Conservation (phyloP, 2,797 vertebrate genomes). For the Rhabdomys pumilio region DNA sequence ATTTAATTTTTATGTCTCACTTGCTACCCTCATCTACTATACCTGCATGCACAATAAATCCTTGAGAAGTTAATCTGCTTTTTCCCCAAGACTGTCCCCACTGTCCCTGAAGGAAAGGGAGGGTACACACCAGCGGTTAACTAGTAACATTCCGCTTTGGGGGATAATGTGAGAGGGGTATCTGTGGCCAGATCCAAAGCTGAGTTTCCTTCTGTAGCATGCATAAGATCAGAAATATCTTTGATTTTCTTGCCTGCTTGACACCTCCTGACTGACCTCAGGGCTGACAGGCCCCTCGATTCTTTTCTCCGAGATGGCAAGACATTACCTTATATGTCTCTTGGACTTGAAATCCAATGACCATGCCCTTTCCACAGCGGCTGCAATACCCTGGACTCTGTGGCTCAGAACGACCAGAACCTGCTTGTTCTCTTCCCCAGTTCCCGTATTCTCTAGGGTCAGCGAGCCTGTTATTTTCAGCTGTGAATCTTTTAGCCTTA, state of each 20-base stretch:
- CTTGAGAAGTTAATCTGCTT: neutral
- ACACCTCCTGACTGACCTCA: neutral
- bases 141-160: neutral
- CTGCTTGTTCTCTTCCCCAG: neutral
- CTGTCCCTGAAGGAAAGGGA: neutral
- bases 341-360: neutral
- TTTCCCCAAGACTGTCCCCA: neutral
- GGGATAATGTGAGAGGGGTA: neutral
- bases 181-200: neutral
- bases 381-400: neutral
- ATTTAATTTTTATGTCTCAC: neutral
- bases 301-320: neutral
- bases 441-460: neutral
- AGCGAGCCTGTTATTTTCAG: neutral
- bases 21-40: neutral
- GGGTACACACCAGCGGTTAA: neutral
- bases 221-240: neutral
- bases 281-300: too few species aligned
- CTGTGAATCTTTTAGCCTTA: neutral
- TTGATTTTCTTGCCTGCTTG: neutral
- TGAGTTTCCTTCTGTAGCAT: neutral
- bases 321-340: neutral
- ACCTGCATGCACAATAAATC: neutral
- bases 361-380: neutral
- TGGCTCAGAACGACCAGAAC: neutral